Evolutionary conservation across 2,797 vertebrate genomes (phyloP).

Genomic region (Sebastes ruberrimus): DNA sequence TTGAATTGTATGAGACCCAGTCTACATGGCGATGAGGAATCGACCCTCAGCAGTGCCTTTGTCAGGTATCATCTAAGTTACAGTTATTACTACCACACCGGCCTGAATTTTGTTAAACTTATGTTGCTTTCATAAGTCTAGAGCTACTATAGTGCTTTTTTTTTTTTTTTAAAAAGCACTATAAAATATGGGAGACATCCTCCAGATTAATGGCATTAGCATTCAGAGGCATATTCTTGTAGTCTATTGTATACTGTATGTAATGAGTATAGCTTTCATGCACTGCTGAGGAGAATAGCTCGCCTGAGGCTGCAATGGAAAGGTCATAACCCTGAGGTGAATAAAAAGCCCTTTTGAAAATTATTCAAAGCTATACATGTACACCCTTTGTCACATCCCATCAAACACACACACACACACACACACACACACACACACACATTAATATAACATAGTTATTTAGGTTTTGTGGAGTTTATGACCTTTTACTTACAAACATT

Average conservation of each 20-base stretch:
- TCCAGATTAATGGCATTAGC: neutral
- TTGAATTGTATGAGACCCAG: too few relatives aligned
- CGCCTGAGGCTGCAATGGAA: conserved; percentile 9
- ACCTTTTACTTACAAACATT: neutral
- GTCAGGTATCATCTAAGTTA: neutral
- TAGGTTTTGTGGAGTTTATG: neutral
- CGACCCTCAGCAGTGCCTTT: too few relatives aligned
- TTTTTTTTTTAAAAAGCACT: neutral
- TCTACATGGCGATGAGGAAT: too few relatives aligned
- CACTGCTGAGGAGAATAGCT: conserved; percentile 1
- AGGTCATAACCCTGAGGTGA: conserved; percentile 32
- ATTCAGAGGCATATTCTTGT: neutral
- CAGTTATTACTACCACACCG: neutral
- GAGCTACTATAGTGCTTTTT: too few relatives aligned
- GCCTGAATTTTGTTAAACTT: neutral
- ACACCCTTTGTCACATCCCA: conserved; percentile 32
- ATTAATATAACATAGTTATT: neutral
- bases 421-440: too few relatives aligned
- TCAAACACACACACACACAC: neutral
- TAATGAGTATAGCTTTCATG: conserved; percentile 5
- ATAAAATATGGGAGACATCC: neutral
- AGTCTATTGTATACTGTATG: neutral
- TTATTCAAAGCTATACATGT: conserved; percentile 40
- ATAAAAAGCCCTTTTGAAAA: conserved; percentile 29
- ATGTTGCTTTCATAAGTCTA: neutral